These are phyloP conservation scores for Camponotus vicinus DNA, from an alignment of 1,140 invertebrate genomes.

Conservation along the genomic window DNA sequence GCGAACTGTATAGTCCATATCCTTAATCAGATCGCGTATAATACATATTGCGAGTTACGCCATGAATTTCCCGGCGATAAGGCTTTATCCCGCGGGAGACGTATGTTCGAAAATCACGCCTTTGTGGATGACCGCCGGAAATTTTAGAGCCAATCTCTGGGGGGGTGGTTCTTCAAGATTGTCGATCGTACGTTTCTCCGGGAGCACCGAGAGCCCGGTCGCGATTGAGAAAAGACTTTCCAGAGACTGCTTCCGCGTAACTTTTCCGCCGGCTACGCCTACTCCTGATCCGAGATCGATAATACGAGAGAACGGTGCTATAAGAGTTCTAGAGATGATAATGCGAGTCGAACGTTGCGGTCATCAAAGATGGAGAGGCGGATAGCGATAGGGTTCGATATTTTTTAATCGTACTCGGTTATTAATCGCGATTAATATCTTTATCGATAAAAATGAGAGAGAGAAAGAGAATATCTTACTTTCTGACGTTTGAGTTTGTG, in stretches of 20 bases:
- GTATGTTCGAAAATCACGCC: conserved; percentile 70
- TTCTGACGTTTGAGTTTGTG: background rate
- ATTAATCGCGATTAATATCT: too few species aligned
- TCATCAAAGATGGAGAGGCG: background rate
- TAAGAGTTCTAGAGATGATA: conserved; percentile 3
- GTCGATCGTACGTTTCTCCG: conserved; percentile 45
- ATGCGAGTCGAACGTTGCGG: background rate
- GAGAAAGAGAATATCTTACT: background rate
- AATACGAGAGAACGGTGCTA: background rate
- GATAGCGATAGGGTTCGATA: too few species aligned
- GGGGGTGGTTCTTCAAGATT: conserved; percentile 59
- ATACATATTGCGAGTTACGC: conserved; percentile 4
- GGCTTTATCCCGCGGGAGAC: conserved; percentile 58
- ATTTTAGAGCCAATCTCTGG: conserved; percentile 74
- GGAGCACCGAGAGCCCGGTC: conserved; percentile 20
- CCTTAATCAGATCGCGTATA: conserved; percentile 11
- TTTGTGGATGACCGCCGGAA: conserved; percentile 67
- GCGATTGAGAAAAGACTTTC: conserved; percentile 65
- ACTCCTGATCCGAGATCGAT: conserved; percentile 53
- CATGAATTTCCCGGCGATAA: conserved; percentile 64
- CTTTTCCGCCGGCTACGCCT: conserved; percentile 67
- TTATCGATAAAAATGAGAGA: too few species aligned
- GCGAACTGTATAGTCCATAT: background rate
- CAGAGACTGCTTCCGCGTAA: conserved; percentile 70
- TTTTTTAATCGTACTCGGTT: too few species aligned